phyloP scores from a whole-genome alignment of 2,113 vertebrate genomes.

The Eclectus roratus region DNA sequence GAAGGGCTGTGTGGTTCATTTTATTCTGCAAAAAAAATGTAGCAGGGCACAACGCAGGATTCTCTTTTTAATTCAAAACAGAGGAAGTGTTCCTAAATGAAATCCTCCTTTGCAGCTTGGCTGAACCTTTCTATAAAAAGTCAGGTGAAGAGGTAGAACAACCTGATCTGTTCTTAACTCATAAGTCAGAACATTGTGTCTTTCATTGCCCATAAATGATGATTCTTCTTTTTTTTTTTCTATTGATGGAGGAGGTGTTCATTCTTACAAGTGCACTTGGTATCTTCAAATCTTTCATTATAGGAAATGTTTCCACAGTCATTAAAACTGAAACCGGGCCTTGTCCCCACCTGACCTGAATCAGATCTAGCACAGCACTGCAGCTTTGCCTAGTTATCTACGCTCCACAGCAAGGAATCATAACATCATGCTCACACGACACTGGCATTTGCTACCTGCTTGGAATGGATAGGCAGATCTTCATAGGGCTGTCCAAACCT shows the following conservation, averaged over 20 bases:
- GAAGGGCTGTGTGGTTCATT: not conserved
- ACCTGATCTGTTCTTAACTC: not conserved
- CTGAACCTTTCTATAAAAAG: not conserved
- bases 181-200: not conserved
- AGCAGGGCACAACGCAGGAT: not conserved
- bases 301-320: not conserved
- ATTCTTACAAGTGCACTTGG: not conserved
- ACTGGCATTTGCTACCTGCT: not conserved
- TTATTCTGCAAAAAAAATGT: not conserved
- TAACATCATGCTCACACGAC: accelerated
- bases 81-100: not conserved
- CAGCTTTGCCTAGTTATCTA: not conserved
- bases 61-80: not conserved
- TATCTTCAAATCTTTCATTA: not conserved
- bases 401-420: not conserved
- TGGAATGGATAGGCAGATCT: not conserved
- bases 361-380: not conserved
- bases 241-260: not conserved
- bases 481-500: not conserved
- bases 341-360: not conserved
- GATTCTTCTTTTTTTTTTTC: not conserved
- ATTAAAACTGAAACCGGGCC: not conserved
- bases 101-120: not conserved
- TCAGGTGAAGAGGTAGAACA: not conserved
- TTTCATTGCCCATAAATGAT: not conserved